A percentile compares a stretch with the other conserved stretches of the same genome.
phyloP scores from a whole-genome alignment of 2,797 vertebrate genomes.

The Hippopotamyrus pictus region DNA sequence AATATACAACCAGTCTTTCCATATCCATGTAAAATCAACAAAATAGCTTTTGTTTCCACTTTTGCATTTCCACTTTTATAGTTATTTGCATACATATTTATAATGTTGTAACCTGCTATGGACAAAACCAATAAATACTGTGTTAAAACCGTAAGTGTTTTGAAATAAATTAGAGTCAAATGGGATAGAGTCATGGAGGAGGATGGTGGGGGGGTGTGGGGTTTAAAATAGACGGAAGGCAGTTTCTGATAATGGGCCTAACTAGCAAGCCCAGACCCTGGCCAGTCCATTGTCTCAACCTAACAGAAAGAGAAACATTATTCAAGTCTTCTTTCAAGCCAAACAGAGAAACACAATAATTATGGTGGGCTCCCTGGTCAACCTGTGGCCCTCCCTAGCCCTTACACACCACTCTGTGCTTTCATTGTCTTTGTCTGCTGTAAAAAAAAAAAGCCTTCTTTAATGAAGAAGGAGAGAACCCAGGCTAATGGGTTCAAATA shows the following conservation, averaged over 20 bases:
- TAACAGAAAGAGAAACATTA: slow-evolving; percentile 81
- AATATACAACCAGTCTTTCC: not conserved
- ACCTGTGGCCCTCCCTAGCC: slow-evolving; percentile 22
- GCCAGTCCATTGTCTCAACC: slow-evolving; percentile 64
- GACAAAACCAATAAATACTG: not conserved
- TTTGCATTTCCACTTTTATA: not conserved
- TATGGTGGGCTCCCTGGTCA: slow-evolving; percentile 71
- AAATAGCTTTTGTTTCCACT: not conserved
- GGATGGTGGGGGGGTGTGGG: slow-evolving; percentile 14
- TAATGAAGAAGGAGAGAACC: slow-evolving; percentile 70
- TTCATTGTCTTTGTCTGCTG: slow-evolving; percentile 74
- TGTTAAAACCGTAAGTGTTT: not conserved
- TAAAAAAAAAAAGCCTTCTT: slow-evolving; percentile 52
- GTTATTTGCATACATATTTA: not conserved
- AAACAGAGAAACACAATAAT: slow-evolving; percentile 73
- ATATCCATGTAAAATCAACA: not conserved
- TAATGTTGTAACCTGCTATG: not conserved
- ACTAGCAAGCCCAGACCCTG: slow-evolving; percentile 63
- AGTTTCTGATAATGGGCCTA: slow-evolving; percentile 78
- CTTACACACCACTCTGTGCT: slow-evolving; percentile 50
- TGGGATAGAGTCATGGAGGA: not conserved
- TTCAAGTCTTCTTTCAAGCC: slow-evolving; percentile 74
- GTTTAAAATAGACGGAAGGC: slow-evolving; percentile 41
- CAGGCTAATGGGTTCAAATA: slow-evolving; percentile 70
- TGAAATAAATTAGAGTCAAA: not conserved